A percentile compares a stretch with the other conserved stretches of the same genome.
Conservation (phyloP, 2,113 vertebrate species). For the Ailuropoda melanoleuca region DNA sequence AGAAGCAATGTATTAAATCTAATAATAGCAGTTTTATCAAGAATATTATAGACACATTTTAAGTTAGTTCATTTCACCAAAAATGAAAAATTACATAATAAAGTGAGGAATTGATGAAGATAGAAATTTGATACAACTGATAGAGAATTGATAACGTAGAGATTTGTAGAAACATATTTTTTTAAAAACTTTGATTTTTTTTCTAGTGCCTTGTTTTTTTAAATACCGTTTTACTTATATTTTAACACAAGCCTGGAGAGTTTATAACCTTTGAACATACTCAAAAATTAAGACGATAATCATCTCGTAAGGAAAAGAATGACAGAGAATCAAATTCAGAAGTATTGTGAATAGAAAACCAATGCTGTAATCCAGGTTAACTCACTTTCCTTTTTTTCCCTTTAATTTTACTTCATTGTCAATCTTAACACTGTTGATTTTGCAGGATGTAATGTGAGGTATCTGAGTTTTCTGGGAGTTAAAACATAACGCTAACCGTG, state of each 20-base stretch:
- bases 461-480: background rate
- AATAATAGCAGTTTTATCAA: conserved; percentile 1
- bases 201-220: background rate
- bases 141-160: background rate
- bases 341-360: background rate
- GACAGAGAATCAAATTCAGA: background rate
- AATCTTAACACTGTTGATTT: background rate
- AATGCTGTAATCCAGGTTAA: background rate
- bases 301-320: background rate
- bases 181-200: background rate
- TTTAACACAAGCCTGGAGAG: background rate
- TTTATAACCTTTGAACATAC: background rate
- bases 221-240: background rate
- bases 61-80: background rate
- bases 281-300: background rate
- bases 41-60: background rate
- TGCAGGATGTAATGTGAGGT: background rate
- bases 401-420: background rate
- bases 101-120: background rate
- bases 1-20: background rate
- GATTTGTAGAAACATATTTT: background rate
- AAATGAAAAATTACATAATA: background rate
- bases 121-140: background rate
- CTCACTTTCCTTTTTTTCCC: background rate
- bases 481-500: background rate